Evolutionary conservation across 2,113 vertebrate genomes (phyloP).

Genomic region (Rafetus swinhoei): DNA sequence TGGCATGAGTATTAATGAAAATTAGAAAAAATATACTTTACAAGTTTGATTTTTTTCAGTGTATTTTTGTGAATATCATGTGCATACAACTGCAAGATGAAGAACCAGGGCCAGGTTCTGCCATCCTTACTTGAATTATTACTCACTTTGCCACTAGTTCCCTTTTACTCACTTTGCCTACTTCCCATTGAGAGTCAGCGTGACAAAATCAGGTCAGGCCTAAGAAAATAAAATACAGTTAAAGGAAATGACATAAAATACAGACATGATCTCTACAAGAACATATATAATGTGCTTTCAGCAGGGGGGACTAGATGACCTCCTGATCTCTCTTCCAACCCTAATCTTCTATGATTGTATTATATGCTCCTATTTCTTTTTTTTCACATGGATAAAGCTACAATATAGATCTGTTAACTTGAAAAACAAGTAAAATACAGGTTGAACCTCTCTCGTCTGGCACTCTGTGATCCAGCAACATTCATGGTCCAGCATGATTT

Average conservation of each 20-base stretch:
- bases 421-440: neutral
- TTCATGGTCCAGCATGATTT: no score
- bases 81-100: neutral
- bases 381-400: neutral
- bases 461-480: no score
- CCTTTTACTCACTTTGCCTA: neutral
- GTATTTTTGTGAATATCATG: neutral
- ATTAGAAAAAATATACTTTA: neutral
- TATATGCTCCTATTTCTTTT: neutral
- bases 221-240: neutral
- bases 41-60: neutral
- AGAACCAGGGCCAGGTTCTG: neutral
- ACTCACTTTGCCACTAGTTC: neutral
- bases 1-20: neutral
- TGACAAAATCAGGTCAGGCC: neutral
- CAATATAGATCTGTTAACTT: neutral
- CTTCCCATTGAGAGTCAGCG: neutral
- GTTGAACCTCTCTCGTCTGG: no score
- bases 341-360: no score
- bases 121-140: neutral
- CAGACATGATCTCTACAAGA: neutral
- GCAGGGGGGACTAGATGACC: no score
- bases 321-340: no score
- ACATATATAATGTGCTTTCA: neutral
- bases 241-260: neutral